Base-by-base conservation (phyloP, 2,797 vertebrate species). In the Hippopotamyrus pictus region DNA sequence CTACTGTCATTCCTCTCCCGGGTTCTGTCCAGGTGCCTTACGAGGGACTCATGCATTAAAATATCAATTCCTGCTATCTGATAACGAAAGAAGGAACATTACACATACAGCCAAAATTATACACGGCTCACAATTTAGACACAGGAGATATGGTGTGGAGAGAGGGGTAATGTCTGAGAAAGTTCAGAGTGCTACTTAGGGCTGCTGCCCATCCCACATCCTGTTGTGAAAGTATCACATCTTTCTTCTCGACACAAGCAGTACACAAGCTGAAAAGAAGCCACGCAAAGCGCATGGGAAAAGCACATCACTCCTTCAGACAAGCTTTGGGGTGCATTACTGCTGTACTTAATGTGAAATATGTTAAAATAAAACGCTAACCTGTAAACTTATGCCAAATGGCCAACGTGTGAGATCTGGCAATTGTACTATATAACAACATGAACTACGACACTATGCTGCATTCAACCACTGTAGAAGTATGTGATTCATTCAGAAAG, bases 221-320 rank as follows among this genome's bases (percentile, higher is more conserved):
- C 76, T 79, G 76, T 79, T 79, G 76, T 79, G 76, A 46, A 44
- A 79, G 76, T 79, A 79, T 46, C 76, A 46, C 41, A 46, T 79
- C 1, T 4, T 79, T 79, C 76, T 79, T n/a, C 41, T 79, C 6
- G 5, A 44, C 73, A 37, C 73, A 37, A 79, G 37, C 73, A 7
- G 41, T 3, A 46, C 73, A 79, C 73, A 79, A 44, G 41, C 37
- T 4, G 41, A n/a, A n/a, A 46, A 44, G 37, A n/a, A 8, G 6
- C 19, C 37, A 8, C 1, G 3, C 1, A 46, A 76, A 6, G 37
- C 37, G 4, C 65, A 37, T 79, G 73, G 73, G 73, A 76, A 8
- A 76, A 76, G 33, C 73, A 41, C 37, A 19, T 8, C 73, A 2
- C 25, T 37, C 6, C 6, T 1, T 19, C 14, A 76, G 73, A 41